Conservation (phyloP, 2,797 vertebrate genomes). For the Peromyscus aztecus region DNA sequence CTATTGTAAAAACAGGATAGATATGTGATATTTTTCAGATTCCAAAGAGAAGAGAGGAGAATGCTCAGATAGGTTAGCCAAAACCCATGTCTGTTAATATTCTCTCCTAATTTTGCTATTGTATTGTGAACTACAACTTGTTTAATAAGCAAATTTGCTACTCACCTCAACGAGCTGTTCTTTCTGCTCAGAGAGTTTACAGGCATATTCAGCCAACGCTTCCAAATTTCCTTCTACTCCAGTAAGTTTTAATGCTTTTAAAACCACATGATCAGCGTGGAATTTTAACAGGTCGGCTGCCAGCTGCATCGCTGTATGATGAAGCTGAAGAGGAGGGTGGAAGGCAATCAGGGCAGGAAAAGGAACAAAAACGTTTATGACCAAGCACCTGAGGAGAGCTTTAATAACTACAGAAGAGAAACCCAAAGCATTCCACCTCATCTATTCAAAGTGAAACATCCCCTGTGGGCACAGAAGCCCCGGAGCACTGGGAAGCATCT, state of each 20-base stretch:
- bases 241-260: conserved; percentile 94
- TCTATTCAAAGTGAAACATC: not conserved
- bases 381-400: not conserved
- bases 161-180: conserved; percentile 98
- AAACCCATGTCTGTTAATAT: not conserved
- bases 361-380: not conserved
- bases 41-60: conserved; percentile 46
- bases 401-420: not conserved
- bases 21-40: not conserved
- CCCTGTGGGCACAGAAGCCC: not conserved
- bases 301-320: conserved; percentile 92
- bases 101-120: not conserved
- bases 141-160: conserved; percentile 46
- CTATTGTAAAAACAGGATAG: not conserved
- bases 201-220: conserved; percentile 94
- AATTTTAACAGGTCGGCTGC: conserved; percentile 94
- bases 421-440: not conserved
- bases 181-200: conserved; percentile 96
- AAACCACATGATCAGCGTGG: conserved; percentile 94
- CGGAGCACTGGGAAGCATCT: not conserved
- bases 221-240: conserved; percentile 97
- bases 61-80: not conserved
- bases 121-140: not conserved
- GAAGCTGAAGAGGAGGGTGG: conserved; percentile 90
- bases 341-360: conserved; percentile 41